Percentiles rank a stretch among this genome's conserved stretches.
These are phyloP conservation scores for Suillia variegata DNA, from an alignment of 2,888 invertebrate species.

Conservation along the genomic window DNA sequence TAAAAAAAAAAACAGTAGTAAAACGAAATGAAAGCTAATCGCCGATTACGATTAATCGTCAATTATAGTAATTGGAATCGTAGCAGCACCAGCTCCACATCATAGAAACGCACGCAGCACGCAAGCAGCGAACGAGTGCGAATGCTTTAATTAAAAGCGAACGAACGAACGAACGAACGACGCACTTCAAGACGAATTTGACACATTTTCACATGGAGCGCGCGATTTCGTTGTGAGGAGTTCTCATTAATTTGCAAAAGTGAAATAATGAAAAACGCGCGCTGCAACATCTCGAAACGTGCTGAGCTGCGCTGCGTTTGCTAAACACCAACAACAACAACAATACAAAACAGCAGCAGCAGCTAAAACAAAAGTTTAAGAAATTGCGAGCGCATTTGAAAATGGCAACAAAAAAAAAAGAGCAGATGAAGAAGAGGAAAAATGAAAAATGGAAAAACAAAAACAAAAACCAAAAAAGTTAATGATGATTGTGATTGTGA, in stretches of 20 bases:
- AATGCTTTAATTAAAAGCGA: constrained; percentile 2
- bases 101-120: background rate
- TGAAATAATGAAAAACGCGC: background rate
- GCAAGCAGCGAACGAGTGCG: background rate
- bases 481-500: constrained; percentile 17
- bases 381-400: too few species aligned
- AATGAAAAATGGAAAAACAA: background rate
- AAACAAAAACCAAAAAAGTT: background rate
- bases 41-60: too few species aligned
- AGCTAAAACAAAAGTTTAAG: background rate
- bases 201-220: too few species aligned
- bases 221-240: too few species aligned
- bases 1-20: too few species aligned
- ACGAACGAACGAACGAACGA: too few species aligned
- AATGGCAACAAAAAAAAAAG: background rate
- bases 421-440: background rate
- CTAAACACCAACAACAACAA: too few species aligned
- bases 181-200: too few species aligned
- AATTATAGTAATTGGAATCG: too few species aligned
- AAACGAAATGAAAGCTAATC: too few species aligned
- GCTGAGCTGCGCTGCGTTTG: background rate
- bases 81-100: background rate
- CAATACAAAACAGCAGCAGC: too few species aligned
- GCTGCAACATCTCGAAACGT: background rate
- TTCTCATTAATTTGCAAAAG: too few species aligned